Percentiles rank a stretch among this genome's conserved stretches.
Conservation (phyloP, 2,888 invertebrate genomes). For the Amphiduros pacificus region DNA sequence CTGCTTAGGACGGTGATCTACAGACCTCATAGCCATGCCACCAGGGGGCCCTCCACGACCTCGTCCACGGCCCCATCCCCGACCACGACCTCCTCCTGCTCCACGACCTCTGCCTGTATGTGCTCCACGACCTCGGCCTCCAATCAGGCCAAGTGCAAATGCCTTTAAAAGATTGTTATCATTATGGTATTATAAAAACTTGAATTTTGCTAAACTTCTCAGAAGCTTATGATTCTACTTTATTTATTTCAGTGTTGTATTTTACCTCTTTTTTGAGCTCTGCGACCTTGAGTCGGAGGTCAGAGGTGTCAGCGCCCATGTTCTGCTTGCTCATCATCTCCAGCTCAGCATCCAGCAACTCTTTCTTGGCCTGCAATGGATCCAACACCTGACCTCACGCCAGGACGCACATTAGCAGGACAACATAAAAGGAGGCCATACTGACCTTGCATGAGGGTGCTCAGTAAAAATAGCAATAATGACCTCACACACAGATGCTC, state of each 20-base stretch:
- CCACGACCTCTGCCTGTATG: slow-evolving; percentile 26
- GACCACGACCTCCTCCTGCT: slow-evolving; percentile 36
- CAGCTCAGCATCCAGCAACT: slow-evolving; percentile 86
- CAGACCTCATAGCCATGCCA: neutral
- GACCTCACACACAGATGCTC: no score
- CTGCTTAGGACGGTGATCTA: slow-evolving; percentile 82
- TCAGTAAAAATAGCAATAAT: neutral
- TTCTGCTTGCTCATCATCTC: slow-evolving; percentile 88
- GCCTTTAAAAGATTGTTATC: slow-evolving; percentile 44
- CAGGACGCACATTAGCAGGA: no score
- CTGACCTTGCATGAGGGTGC: neutral
- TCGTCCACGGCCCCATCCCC: slow-evolving; percentile 38
- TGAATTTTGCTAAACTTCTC: no score
- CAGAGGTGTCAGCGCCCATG: slow-evolving; percentile 83
- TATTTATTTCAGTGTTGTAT: neutral
- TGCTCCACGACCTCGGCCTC: slow-evolving; percentile 34
- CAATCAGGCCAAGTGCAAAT: slow-evolving; percentile 50
- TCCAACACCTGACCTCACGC: no score
- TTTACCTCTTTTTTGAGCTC: slow-evolving; percentile 67
- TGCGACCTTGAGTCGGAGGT: slow-evolving; percentile 75
- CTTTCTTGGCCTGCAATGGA: slow-evolving; percentile 73
- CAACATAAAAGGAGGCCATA: no score
- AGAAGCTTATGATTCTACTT: neutral
- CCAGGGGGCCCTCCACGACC: slow-evolving; percentile 32
- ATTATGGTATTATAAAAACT: neutral